Conservation (phyloP, 1,140 invertebrate species). For the Diplogasteroides magnus region DNA sequence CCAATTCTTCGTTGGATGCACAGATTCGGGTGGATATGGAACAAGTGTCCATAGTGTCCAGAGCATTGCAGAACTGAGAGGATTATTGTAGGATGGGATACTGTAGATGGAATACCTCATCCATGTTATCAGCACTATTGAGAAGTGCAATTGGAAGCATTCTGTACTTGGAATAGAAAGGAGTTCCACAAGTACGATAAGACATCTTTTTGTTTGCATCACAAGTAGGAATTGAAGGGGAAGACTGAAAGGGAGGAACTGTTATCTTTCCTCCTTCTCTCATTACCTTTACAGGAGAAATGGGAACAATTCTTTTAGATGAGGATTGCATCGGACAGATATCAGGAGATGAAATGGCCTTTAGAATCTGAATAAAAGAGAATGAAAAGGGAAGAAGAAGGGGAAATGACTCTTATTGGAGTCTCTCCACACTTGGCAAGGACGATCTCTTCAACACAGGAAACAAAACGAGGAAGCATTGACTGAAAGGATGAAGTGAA, state of each 20-base stretch:
- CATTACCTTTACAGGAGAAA: not conserved
- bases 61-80: constrained; percentile 29
- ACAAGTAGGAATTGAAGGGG: constrained; percentile 8
- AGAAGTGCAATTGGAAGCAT: constrained; percentile 26
- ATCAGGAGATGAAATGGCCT: constrained; percentile 42
- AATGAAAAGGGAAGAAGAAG: not conserved
- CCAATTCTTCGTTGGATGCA: constrained; percentile 21
- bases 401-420: constrained; percentile 35
- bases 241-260: not conserved
- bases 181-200: constrained; percentile 15
- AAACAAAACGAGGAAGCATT: constrained; percentile 50
- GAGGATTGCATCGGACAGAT: constrained; percentile 30
- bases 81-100: constrained; percentile 24
- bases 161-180: constrained; percentile 27
- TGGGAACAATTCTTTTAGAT: not conserved
- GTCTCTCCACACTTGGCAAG: constrained; percentile 38
- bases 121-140: constrained; percentile 37
- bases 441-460: constrained; percentile 49
- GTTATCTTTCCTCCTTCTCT: constrained; percentile 2
- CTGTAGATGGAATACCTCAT: constrained; percentile 13
- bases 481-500: no score
- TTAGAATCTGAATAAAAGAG: constrained; percentile 26
- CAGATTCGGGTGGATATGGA: constrained; percentile 33
- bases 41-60: constrained; percentile 30
- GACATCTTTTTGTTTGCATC: constrained; percentile 7